These are phyloP conservation scores for Lineus longissimus DNA, from an alignment of 1,140 invertebrate species.

Conservation along the genomic window DNA sequence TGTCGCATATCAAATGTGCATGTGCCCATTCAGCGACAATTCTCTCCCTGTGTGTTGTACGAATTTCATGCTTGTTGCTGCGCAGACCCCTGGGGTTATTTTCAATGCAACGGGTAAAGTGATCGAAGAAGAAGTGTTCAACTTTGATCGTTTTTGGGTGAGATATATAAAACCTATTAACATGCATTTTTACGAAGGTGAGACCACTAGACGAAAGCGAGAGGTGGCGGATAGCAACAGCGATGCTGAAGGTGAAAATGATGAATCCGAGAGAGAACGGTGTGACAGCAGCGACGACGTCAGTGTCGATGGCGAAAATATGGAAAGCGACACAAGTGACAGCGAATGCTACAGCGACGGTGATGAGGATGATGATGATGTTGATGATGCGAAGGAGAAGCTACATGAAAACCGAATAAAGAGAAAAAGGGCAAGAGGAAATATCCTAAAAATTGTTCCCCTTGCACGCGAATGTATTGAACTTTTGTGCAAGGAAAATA, in stretches of 20 bases:
- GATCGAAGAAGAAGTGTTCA: background rate
- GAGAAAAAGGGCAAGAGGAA: background rate
- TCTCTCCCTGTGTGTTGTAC: background rate
- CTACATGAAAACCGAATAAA: background rate
- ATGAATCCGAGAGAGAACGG: no score
- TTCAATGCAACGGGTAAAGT: slow-evolving; percentile 1
- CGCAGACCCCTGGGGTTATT: background rate
- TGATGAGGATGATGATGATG: background rate
- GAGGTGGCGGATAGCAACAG: background rate
- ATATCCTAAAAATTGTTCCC: background rate
- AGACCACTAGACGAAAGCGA: no score
- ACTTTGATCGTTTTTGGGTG: background rate
- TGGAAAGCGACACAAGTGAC: no score
- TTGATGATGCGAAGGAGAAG: background rate
- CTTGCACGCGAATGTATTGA: background rate
- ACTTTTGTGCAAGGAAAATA: background rate
- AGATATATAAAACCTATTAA: background rate
- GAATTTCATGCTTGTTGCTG: background rate
- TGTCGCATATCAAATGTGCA: background rate
- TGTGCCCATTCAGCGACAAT: background rate
- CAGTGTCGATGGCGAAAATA: no score
- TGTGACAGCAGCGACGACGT: no score
- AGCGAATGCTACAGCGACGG: no score
- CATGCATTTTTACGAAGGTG: slow-evolving; percentile 1
- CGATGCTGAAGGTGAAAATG: background rate